Evolutionary conservation across 2,888 invertebrate genomes (phyloP).

Genomic region (Danaus chrysippus): DNA sequence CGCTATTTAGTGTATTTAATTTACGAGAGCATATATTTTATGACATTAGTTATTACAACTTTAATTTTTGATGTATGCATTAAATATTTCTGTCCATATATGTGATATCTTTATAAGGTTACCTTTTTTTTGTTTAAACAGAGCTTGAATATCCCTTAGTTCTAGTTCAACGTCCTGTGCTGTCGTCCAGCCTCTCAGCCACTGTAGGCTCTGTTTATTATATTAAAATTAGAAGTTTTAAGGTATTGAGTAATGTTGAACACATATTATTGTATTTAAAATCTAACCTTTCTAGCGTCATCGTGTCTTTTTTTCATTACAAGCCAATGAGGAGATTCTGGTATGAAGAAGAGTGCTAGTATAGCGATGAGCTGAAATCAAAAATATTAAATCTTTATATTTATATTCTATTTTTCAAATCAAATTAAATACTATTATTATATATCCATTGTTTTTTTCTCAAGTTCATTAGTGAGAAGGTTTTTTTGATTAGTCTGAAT

Average conservation of each 20-base stretch:
- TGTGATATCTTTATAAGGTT: not conserved
- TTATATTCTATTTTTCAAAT: too few species aligned
- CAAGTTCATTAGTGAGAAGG: too few species aligned
- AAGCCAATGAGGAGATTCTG: conserved; percentile 91
- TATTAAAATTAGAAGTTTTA: not conserved
- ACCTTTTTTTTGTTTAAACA: conserved; percentile 52
- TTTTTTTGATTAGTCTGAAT: too few species aligned
- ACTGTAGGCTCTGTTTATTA: conserved; percentile 80
- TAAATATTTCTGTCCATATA: not conserved
- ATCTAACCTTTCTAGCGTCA: conserved; percentile 80
- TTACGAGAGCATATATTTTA: too few species aligned
- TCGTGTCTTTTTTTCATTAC: conserved; percentile 81
- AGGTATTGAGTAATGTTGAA: not conserved
- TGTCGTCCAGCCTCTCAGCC: conserved; percentile 88
- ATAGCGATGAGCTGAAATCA: conserved; percentile 75
- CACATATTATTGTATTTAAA: not conserved
- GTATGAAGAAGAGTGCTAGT: conserved; percentile 83
- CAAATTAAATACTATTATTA: too few species aligned
- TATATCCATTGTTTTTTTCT: too few species aligned
- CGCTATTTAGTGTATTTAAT: too few species aligned
- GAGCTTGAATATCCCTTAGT: conserved; percentile 70
- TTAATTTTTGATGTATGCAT: too few species aligned
- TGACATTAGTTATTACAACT: too few species aligned
- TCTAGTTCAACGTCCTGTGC: conserved; percentile 80
- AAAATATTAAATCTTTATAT: conserved; percentile 21